These are phyloP conservation scores for Campoplex nolae DNA, from an alignment of 2,888 invertebrate species.

Conservation along the genomic window DNA sequence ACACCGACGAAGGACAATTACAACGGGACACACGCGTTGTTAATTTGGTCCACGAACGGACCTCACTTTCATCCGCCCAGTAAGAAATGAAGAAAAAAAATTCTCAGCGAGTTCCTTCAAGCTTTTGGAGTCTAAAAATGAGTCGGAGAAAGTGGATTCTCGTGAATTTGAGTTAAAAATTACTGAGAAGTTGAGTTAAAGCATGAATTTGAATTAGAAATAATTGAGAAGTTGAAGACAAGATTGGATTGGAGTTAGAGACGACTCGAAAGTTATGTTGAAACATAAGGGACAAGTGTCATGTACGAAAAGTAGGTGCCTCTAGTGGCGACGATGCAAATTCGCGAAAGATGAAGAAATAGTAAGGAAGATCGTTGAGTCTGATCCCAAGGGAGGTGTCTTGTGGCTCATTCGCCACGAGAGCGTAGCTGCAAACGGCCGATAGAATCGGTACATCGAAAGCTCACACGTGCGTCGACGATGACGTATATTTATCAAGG, in stretches of 20 bases:
- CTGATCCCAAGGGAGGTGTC: neutral
- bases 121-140: neutral
- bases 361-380: neutral
- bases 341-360: neutral
- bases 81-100: slow-evolving; percentile 8
- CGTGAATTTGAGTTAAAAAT: neutral
- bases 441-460: neutral
- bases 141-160: neutral
- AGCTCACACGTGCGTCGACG: neutral
- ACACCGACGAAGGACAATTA: slow-evolving; percentile 76
- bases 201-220: neutral
- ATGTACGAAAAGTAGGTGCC: neutral
- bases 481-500: slow-evolving; percentile 3
- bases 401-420: slow-evolving; percentile 2
- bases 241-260: neutral
- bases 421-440: neutral
- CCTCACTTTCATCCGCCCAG: neutral
- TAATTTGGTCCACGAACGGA: slow-evolving; percentile 66
- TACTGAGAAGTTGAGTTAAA: neutral
- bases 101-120: neutral
- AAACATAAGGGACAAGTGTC: neutral
- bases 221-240: neutral
- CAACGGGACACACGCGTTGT: slow-evolving; percentile 61
- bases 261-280: neutral
- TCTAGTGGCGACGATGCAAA: neutral